Conservation (phyloP, 2,113 vertebrate species). For the Microtus pennsylvanicus region DNA sequence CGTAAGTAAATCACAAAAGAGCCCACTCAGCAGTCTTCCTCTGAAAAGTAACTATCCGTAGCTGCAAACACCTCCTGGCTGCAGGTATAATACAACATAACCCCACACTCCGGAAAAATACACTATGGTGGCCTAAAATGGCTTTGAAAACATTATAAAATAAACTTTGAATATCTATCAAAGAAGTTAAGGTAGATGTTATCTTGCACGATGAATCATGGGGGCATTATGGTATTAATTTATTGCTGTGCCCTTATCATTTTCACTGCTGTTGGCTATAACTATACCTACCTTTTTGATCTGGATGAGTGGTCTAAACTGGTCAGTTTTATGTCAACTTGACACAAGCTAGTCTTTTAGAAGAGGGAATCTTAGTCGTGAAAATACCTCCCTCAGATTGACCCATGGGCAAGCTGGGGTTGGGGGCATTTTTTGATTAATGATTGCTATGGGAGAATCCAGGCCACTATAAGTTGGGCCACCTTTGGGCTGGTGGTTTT, state of each 20-base stretch:
- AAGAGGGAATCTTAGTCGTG: neutral
- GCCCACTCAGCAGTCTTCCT: neutral
- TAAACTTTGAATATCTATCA: conserved; percentile 33
- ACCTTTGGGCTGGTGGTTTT: neutral
- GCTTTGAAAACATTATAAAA: conserved; percentile 37
- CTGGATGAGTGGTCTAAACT: neutral
- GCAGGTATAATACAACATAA: conserved; percentile 21
- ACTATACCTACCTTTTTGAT: neutral
- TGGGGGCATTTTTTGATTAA: neutral
- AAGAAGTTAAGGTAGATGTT: neutral
- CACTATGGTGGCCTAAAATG: neutral
- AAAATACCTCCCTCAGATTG: neutral
- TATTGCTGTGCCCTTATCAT: neutral
- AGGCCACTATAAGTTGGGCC: neutral
- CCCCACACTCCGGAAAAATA: neutral
- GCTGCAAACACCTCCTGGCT: neutral
- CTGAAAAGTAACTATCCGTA: neutral
- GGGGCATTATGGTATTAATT: neutral
- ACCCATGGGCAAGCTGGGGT: neutral
- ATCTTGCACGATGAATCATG: conserved; percentile 7
- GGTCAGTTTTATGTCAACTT: neutral
- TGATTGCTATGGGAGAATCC: neutral
- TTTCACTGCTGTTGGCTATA: neutral
- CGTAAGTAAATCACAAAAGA: conserved; percentile 21
- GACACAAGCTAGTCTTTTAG: neutral